Evolutionary conservation across 2,797 vertebrate genomes (phyloP).

Genomic region (Hydrocynus forskahlii): DNA sequence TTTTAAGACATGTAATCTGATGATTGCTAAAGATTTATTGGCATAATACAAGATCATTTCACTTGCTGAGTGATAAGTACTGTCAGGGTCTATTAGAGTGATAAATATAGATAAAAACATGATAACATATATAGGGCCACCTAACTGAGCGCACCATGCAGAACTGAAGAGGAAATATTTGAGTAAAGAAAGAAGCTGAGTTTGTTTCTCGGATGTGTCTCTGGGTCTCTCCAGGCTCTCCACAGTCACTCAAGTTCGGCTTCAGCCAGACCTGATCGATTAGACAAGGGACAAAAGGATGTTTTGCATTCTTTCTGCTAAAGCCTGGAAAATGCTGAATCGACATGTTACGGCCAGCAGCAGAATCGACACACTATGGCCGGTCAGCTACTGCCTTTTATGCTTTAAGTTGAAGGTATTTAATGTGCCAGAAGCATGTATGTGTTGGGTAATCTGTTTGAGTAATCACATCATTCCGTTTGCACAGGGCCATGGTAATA

Average conservation of each 20-base stretch:
- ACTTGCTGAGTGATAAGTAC: no score
- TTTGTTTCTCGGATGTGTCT: not conserved
- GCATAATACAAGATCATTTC: no score
- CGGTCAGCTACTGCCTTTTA: not conserved
- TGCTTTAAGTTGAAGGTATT: constrained; percentile 59
- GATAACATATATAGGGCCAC: no score
- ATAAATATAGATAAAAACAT: no score
- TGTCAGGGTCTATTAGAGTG: no score
- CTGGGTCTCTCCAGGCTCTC: not conserved
- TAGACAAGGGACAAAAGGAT: not conserved
- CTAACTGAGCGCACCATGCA: no score
- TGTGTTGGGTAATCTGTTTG: constrained; percentile 62
- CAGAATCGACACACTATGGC: not conserved
- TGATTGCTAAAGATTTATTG: no score
- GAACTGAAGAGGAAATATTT: no score
- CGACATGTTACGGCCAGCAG: constrained; percentile 1
- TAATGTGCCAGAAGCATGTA: constrained; percentile 54
- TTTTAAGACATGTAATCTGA: no score
- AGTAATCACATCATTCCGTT: constrained; percentile 67
- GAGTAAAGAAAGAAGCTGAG: no score
- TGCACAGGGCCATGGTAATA: constrained; percentile 65
- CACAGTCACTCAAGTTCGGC: not conserved
- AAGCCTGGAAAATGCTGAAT: not conserved
- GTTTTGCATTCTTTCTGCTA: not conserved
- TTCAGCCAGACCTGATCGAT: not conserved